phyloP scores from a whole-genome alignment of 2,113 vertebrate genomes.

The pig (Sus scrofa) region T2T-Sscrofa CM001155.3:8916001-8916500 shows the following conservation, averaged over 20 bases:
- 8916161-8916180: fast-evolving
- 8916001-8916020: neutral
- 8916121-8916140: neutral
- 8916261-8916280: neutral
- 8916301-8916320: fast-evolving
- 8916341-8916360: neutral
- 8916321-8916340: neutral
- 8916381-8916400: neutral
- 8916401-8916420: neutral
- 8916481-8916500: neutral
- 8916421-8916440: neutral
- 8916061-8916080: neutral
- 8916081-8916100: constrained; percentile 37
- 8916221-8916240: neutral
- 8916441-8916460: neutral
- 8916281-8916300: neutral
- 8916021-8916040: neutral
- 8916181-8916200: neutral
- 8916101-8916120: neutral
- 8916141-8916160: neutral
- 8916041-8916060: constrained; percentile 5
- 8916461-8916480: neutral
- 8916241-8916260: neutral
- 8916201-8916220: neutral
- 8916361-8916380: neutral